These are phyloP conservation scores for Protonemura montana DNA, from an alignment of 2,888 invertebrate genomes.

Conservation along the genomic window DNA sequence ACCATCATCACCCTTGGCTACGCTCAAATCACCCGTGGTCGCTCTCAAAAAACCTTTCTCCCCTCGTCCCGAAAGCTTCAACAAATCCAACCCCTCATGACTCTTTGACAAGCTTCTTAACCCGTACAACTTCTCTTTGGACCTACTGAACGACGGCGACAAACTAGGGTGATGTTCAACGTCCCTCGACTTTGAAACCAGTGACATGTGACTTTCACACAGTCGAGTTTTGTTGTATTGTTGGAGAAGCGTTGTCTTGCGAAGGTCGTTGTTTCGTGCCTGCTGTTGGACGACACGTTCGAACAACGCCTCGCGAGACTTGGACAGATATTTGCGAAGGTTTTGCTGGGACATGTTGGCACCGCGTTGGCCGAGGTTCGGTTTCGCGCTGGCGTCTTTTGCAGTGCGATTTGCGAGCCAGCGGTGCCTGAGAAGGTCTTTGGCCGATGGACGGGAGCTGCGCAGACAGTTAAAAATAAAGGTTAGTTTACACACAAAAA, in stretches of 20 bases:
- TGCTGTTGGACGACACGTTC: constrained; percentile 60
- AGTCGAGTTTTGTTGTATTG: constrained; percentile 54
- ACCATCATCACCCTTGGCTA: constrained; percentile 40
- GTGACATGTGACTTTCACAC: constrained; percentile 62
- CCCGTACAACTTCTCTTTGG: constrained; percentile 62
- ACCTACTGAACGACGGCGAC: constrained; percentile 53
- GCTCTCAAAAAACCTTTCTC: constrained; percentile 14
- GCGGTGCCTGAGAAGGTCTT: constrained; percentile 67
- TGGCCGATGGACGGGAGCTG: constrained; percentile 66
- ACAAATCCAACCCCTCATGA: constrained; percentile 61
- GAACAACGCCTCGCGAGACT: constrained; percentile 62
- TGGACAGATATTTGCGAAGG: constrained; percentile 61
- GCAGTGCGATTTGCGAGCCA: constrained; percentile 59
- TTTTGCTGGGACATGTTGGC: constrained; percentile 52
- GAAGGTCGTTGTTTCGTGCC: constrained; percentile 51
- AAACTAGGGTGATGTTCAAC: constrained; percentile 49
- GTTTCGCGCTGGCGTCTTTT: constrained; percentile 48
- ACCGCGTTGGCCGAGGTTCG: constrained; percentile 26
- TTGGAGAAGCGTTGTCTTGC: constrained; percentile 49
- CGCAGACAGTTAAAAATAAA: constrained; percentile 50
- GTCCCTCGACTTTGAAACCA: constrained; percentile 57
- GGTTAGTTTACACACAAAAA: no score
- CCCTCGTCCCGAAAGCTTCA: constrained; percentile 51
- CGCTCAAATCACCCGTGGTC: constrained; percentile 13
- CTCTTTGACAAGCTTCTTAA: constrained; percentile 61